Percentiles rank a stretch among this genome's conserved stretches.
Conservation (phyloP, 2,888 invertebrate species). For the Drosophila monieri region DNA sequence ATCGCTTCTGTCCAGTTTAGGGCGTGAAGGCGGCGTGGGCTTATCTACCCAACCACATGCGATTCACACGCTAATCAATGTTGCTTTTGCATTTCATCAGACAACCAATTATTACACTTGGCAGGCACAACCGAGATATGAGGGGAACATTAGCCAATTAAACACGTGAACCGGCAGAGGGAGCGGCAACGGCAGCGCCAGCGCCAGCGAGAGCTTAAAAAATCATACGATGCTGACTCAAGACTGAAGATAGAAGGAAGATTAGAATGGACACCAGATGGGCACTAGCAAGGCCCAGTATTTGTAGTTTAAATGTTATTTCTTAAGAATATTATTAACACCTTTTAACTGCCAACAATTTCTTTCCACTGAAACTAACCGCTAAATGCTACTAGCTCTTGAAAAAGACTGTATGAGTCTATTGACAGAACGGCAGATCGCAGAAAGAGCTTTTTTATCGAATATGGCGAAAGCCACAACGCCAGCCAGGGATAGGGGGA, state of each 20-base stretch:
- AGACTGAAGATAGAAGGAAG: constrained; percentile 5
- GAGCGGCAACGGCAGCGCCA: constrained; percentile 40
- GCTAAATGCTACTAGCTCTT: background rate
- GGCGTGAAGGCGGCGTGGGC: constrained; percentile 12
- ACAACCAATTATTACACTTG: constrained; percentile 7
- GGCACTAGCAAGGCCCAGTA: background rate
- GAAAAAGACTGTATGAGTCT: background rate
- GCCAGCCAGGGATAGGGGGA: constrained; percentile 2
- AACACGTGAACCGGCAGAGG: constrained; percentile 56
- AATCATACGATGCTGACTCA: constrained; percentile 72
- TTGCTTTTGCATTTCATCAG: constrained; percentile 10
- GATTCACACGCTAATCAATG: constrained; percentile 22
- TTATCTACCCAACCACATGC: constrained; percentile 16
- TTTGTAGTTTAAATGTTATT: too few species aligned
- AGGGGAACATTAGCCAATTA: constrained; percentile 35
- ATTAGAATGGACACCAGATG: background rate
- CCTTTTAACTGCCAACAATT: too few species aligned
- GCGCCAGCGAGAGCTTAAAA: constrained; percentile 53
- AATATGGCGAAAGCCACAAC: constrained; percentile 32
- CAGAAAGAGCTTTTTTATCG: constrained; percentile 19
- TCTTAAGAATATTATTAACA: too few species aligned
- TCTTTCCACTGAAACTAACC: too few species aligned
- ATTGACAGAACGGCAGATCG: constrained; percentile 48
- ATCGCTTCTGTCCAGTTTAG: constrained; percentile 8
- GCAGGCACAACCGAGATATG: background rate